These are phyloP conservation scores for Cryptus armator DNA, from an alignment of 2,888 invertebrate species.

Conservation along the genomic window DNA sequence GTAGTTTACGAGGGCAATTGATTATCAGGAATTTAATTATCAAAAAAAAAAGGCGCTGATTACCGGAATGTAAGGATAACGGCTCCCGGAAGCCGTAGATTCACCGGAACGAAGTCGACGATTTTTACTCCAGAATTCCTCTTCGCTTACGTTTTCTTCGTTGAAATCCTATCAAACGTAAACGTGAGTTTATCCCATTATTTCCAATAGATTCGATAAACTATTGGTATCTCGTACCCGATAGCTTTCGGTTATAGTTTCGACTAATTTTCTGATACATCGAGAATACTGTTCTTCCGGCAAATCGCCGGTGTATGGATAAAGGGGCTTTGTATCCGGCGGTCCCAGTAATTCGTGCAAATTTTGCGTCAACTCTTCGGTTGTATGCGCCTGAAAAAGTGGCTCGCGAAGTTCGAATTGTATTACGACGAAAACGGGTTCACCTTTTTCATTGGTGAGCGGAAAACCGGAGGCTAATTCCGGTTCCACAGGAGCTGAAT, in stretches of 20 bases:
- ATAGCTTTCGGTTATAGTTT: conserved; percentile 75
- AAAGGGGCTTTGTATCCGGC: conserved; percentile 55
- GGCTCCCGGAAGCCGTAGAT: not conserved
- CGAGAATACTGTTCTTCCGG: conserved; percentile 75
- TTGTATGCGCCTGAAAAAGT: conserved; percentile 66
- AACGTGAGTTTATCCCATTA: not conserved
- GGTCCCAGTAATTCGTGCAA: conserved; percentile 56
- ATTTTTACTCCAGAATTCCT: not conserved
- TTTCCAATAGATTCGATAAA: not conserved
- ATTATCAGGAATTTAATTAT: not conserved
- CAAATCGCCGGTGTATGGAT: conserved; percentile 73
- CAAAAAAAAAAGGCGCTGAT: not conserved
- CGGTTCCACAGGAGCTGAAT: conserved; percentile 33
- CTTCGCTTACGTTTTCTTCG: conserved; percentile 43
- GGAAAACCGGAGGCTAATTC: conserved; percentile 56
- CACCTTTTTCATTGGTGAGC: conserved; percentile 70
- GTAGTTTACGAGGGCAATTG: not conserved
- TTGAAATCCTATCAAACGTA: conserved; percentile 69
- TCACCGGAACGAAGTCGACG: not conserved
- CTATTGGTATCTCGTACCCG: conserved; percentile 69
- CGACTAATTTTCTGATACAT: conserved; percentile 73
- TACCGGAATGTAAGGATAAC: conserved; percentile 63
- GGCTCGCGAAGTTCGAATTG: conserved; percentile 76
- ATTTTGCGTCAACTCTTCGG: conserved; percentile 66
- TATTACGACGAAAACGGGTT: conserved; percentile 77